Evolutionary conservation across 2,113 vertebrate genomes (phyloP), one percentile per base, ranked within the genome.

Genomic region (Probosciger aterrimus): DNA sequence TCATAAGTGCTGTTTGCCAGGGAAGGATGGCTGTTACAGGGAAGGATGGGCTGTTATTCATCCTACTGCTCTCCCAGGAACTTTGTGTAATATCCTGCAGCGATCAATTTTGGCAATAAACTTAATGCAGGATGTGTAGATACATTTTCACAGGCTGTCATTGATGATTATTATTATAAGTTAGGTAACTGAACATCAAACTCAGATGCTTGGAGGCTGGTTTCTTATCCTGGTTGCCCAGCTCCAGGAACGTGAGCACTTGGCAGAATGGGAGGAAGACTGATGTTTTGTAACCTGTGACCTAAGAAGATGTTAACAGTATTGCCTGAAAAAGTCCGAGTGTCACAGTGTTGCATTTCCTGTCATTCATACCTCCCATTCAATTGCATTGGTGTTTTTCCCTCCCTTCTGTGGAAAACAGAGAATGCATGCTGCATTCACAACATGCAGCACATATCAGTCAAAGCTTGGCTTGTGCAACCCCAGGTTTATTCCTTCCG

Each of bases 251-350:
- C 35, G 57, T 6, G 9, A 59, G 57, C 57, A 24, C 33, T 35
- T 7, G 46, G 15, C 46, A 65, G 28, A 0, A 0, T 3, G 0
- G 0, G 19, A 73, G 11, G 59, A 85, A 65, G 7, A 39, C 9
- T 1, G 6, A 0, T 9, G 62, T 52, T 59, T 67, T 74, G 30
- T 60, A 75, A 46, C 31, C 18, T 1, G 13, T 18, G 28, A 24
- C 60, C 22, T 18, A 67, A 41, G 0, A 5, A n/a, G 20, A 7
- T 11, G 7, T 6, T 18, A 37, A 62, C n/a, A 27, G 53, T 18
- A 35, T 30, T 11, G 10, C 19, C 3, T 4, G 17, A 35, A 76
- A 70, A 70, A 55, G 13, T 44, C 33, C 8, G 43, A 33, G 35
- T 10, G 37, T 71, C 57, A 68, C 22, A 41, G 23, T 11, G 35